Base-by-base conservation (phyloP, 2,888 invertebrate species). In the Buathra laborator region DNA sequence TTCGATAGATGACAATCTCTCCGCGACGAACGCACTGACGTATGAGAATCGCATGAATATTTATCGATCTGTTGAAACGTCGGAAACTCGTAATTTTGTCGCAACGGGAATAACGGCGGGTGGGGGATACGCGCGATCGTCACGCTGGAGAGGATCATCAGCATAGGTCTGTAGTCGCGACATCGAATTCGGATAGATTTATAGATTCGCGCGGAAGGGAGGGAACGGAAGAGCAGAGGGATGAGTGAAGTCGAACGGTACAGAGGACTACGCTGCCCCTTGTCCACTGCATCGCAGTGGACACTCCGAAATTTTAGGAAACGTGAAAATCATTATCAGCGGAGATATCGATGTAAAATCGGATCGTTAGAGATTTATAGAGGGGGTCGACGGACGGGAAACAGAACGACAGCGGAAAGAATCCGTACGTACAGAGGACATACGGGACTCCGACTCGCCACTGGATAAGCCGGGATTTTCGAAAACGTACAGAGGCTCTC, bases 401-500 rank as follows among this genome's bases (percentile, higher is more conserved):
- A 19, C 24, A 19, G 3, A 56, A 19, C 19, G 10, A 56, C 56
- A 24, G 14, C 24, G 14, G 3, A 24, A 24, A 24, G 24, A 24
- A 24, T 24, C 24, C 24, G 24, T 24, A 24, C 24, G 24, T 24
- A 29, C 29, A n/a, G 9, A 66, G 43, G 3, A 16, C 64, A 43
- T 9, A 10, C n/a, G 43, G 7, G 10, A 16, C 16, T 1, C 43
- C 37, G 64, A 10, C 9, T 66, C 37, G 64, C 16, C 9, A 59
- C 51, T 70, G 77, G 75, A 80, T 80, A 71, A 80, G 56, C 84
- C 75, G 66, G 84, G 80, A 84, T 84, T 81, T 77, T 48, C 67
- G 62, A 66, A 66, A 37, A 43, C 37, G n/a, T 10, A 9, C 37
- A 9, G 32, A 64, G 32, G 62, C 29, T 1, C 10, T 32, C 32